Percentiles rank a stretch among this genome's conserved stretches.
These are phyloP conservation scores for Chrysolina haemoptera DNA, from an alignment of 2,888 invertebrate genomes.

Conservation along the genomic window DNA sequence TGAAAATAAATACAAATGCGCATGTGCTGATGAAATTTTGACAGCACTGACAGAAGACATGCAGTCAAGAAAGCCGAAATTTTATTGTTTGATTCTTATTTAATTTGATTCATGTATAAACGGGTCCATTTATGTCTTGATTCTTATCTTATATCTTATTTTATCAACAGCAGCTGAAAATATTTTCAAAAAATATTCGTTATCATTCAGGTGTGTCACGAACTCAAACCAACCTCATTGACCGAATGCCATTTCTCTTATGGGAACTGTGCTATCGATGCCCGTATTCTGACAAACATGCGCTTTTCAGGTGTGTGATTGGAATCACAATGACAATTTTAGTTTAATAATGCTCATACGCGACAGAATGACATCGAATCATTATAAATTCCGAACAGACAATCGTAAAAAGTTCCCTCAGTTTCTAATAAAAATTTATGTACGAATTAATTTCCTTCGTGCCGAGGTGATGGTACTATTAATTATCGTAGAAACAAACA, in stretches of 20 bases:
- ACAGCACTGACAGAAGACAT: too few relatives aligned
- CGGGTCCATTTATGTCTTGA: too few relatives aligned
- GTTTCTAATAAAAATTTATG: constrained; percentile 41
- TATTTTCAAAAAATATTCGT: too few relatives aligned
- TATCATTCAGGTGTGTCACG: neutral
- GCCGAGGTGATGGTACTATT: constrained; percentile 37
- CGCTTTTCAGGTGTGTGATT: constrained; percentile 37
- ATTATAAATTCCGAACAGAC: constrained; percentile 40
- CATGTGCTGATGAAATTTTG: too few relatives aligned
- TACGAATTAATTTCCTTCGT: constrained; percentile 39
- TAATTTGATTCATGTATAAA: too few relatives aligned
- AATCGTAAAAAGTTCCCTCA: constrained; percentile 43
- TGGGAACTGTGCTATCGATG: constrained; percentile 36
- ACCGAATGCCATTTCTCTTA: constrained; percentile 26
- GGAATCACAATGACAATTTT: constrained; percentile 44
- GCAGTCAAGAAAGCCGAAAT: too few relatives aligned
- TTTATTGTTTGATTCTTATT: too few relatives aligned
- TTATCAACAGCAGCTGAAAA: too few relatives aligned
- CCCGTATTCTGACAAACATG: constrained; percentile 47
- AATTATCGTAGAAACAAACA: constrained; percentile 34
- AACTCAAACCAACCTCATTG: constrained; percentile 3
- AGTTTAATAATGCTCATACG: constrained; percentile 37
- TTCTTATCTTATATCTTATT: too few relatives aligned
- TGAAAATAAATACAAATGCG: too few relatives aligned
- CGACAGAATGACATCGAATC: constrained; percentile 16